Evolutionary conservation across 2,797 vertebrate species (phyloP), one percentile per base, ranked within the genome.

Genomic region (Anolis apletophallus): DNA sequence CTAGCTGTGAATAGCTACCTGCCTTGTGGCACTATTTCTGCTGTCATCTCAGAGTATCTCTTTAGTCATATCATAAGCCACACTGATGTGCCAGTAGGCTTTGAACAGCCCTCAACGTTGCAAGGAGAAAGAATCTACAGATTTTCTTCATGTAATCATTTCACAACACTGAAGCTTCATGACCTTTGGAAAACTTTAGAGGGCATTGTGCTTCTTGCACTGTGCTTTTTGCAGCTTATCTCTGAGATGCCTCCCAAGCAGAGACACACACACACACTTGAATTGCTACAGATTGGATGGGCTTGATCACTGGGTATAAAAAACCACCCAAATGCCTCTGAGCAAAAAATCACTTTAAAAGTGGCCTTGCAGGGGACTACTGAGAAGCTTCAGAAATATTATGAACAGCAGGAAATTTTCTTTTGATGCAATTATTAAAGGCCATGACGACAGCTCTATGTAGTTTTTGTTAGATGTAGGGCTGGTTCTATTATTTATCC

Each of bases 241-340:
- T 91, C 81, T 80, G 55, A 83, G 54, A 72, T 84, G 40, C 61
- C 46, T 54, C 21, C 88, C 61, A 36, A 72, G 36, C 86, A 87
- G 50, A 87, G 6, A 12, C 21, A 5, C 34, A 61, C 0, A 61
- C 0, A 0, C 75, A 61, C 54, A 26, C 80, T 0, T 1, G 50
- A 85, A 34, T 14, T 64, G 9, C 79, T 89, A 87, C 77, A 36
- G 6, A 81, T 59, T 8, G 8, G 75, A 83, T 83, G n/a, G 82
- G 9, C 40, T 86, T 87, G 75, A 86, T 91, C 61, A 54, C 84
- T 36, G 36, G 68, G n/a, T 46, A 10, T 3, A 55, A 46, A 92
- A 36, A 77, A 87, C 91, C 2, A 34, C 80, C 61, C 23, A 55
- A 55, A 68, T 19, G 61, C n/a, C 61, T 57, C 74, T 77, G 46